Base-by-base conservation (phyloP, 2,797 vertebrate genomes). In the Peromyscus attwateri region DNA sequence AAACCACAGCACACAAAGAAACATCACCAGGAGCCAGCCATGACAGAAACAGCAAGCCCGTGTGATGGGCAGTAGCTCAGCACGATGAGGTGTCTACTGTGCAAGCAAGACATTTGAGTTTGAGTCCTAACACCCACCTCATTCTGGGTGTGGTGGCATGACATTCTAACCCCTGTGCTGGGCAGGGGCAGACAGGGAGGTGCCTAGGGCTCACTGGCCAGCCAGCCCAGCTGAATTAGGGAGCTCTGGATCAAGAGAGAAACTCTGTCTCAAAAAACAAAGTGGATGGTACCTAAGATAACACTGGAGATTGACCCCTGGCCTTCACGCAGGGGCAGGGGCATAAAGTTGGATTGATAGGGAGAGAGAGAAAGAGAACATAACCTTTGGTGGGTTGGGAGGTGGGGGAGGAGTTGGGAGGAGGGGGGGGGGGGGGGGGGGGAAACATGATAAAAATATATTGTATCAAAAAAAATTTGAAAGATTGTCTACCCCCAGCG, bases 11-110 rank as follows among this genome's bases (percentile, higher is more conserved):
- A 43, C 31, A 11, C 23, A 40, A 46, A 64, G 37, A 81, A 40
- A 77, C 37, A 70, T 34, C 0, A 0, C 71, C 13, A 1, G 4
- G 23, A n/a, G 16, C 1, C 2, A 71, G 57, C 64, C 3, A 1
- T 3, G 62, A 34, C 6, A 55, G 87, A 25, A 76, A 62, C 0
- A 27, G 25, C 19, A 29, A 14, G 57, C 6, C 1, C 4, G 6
- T 5, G 17, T n/a, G 43, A n/a, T 8, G 3, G 31, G 6, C 8
- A 19, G n/a, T 4, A 49, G 6, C 6, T 49, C 43, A 13, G 64
- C 23, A 8, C 17, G 19, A 43, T 68, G 34, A 70, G 46, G 11
- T 25, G 6, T 17, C 40, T 27, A 31, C 46, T 17, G 23, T 0
- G 31, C 46, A 79, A 77, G 29, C 17, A 19, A 6, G 1, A 57